Base-by-base conservation (phyloP, 2,888 invertebrate species). In the Synergus umbraculus region DNA sequence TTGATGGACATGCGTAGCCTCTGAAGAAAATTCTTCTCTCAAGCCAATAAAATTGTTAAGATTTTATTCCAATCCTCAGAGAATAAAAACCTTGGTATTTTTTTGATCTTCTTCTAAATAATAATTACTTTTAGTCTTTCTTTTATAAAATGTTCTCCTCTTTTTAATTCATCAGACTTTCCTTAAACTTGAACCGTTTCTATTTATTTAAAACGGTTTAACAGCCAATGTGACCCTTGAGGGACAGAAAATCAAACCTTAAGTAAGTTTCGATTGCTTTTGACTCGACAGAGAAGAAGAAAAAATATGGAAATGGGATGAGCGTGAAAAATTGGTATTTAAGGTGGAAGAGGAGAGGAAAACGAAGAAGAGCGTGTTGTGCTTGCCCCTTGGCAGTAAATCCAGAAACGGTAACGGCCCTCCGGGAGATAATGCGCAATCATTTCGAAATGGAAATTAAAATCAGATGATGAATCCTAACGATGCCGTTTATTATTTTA, bases 401-500 rank as follows among this genome's bases (percentile, higher is more conserved):
- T 91, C 89, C 89, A 88, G 89, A 89, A 89, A 89, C 87, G 89
- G 88, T 87, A 89, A 90, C 88, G 85, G 87, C 82, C 65, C 84
- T 83, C 83, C 82, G 85, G 87, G 90, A 92, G 91, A 92, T 92
- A 92, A 92, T 92, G 92, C 90, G 91, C 92, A 92, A 92, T 92
- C 92, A 92, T 92, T 92, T 91, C 87, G 90, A 89, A 92, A 92
- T 92, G 91, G 91, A 92, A 92, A 92, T 92, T 92, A 92, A 92
- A 92, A 92, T 92, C 92, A 92, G 91, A 92, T 92, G 92, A 92
- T 92, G 92, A 92, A 92, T 92, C 91, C 92, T 92, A 92, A 92
- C 92, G 92, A 92, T 92, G 92, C 92, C 91, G 92, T 92, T 92
- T 92, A 92, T 92, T 91, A 92, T 92, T 92, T 92, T 92, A 92